Evolutionary conservation across 2,888 invertebrate species (phyloP).

Genomic region (Agrotis ipsilon): DNA sequence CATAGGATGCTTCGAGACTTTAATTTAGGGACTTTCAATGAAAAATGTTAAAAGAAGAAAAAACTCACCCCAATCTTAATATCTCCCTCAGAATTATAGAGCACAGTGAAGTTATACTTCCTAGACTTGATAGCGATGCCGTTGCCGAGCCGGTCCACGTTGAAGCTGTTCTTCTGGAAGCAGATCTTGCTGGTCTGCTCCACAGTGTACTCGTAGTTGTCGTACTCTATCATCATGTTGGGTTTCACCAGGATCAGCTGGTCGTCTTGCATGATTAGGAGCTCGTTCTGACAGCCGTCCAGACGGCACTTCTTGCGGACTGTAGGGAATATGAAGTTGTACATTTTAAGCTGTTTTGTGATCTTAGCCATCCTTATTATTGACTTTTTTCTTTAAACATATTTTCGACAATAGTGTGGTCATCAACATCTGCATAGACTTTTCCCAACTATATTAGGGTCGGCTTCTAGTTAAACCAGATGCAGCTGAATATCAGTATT

Average conservation of each 20-base stretch:
- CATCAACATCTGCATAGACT: too few relatives aligned
- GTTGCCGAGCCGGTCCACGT: constrained; percentile 93
- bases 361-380: neutral
- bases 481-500: too few relatives aligned
- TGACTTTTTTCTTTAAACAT: too few relatives aligned
- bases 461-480: too few relatives aligned
- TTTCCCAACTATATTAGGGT: too few relatives aligned
- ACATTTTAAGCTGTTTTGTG: too few relatives aligned
- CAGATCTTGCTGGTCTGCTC: constrained; percentile 92
- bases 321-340: constrained; percentile 65
- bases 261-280: constrained; percentile 92
- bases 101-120: constrained; percentile 94
- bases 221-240: constrained; percentile 92
- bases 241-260: constrained; percentile 91
- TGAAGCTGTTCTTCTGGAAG: constrained; percentile 92
- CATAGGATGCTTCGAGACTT: too few relatives aligned
- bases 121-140: constrained; percentile 93
- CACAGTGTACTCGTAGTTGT: constrained; percentile 92
- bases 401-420: too few relatives aligned
- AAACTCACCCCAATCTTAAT: constrained; percentile 93
- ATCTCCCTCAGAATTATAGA: constrained; percentile 93
- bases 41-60: too few relatives aligned
- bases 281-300: constrained; percentile 91
- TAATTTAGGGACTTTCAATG: too few relatives aligned
- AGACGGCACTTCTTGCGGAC: constrained; percentile 93